A percentile compares a stretch with the other conserved stretches of the same genome.
phyloP scores from a whole-genome alignment of 1,140 invertebrate genomes.

The Leucophenga varia region DNA sequence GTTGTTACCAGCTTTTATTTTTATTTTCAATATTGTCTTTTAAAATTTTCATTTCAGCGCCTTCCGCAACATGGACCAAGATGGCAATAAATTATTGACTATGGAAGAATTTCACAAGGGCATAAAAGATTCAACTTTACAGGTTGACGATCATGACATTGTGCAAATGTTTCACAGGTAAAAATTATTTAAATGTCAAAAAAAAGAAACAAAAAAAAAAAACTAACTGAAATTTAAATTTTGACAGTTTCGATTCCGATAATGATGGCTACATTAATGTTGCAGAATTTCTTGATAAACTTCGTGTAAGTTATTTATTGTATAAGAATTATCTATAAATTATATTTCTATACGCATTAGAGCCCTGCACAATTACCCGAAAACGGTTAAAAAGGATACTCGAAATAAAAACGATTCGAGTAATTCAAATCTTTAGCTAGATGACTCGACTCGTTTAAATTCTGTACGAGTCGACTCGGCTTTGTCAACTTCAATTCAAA shows the following conservation, averaged over 20 bases:
- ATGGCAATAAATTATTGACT: slow-evolving; percentile 79
- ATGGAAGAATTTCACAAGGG: slow-evolving; percentile 81
- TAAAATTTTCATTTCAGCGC: slow-evolving; percentile 60
- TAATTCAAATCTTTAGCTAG: too few species aligned
- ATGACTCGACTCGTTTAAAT: too few species aligned
- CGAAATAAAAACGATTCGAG: too few species aligned
- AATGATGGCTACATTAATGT: slow-evolving; percentile 78
- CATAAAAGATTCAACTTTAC: slow-evolving; percentile 75
- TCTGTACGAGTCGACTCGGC: too few species aligned
- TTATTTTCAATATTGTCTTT: neutral
- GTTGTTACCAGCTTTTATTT: neutral
- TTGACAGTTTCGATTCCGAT: slow-evolving; percentile 74
- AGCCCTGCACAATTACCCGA: too few species aligned
- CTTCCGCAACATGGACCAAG: slow-evolving; percentile 90
- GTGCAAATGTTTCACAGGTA: slow-evolving; percentile 62
- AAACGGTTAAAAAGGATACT: too few species aligned
- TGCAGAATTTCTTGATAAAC: slow-evolving; percentile 81
- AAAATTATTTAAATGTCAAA: neutral
- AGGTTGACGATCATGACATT: slow-evolving; percentile 67
- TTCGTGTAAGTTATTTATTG: slow-evolving; percentile 75
- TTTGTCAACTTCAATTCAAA: too few species aligned
- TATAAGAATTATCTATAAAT: neutral
- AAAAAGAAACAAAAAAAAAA: neutral
- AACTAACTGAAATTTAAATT: neutral
- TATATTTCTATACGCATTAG: neutral